Conservation (phyloP, 2,113 vertebrate species). For the Neodontobutis hainanensis region DNA sequence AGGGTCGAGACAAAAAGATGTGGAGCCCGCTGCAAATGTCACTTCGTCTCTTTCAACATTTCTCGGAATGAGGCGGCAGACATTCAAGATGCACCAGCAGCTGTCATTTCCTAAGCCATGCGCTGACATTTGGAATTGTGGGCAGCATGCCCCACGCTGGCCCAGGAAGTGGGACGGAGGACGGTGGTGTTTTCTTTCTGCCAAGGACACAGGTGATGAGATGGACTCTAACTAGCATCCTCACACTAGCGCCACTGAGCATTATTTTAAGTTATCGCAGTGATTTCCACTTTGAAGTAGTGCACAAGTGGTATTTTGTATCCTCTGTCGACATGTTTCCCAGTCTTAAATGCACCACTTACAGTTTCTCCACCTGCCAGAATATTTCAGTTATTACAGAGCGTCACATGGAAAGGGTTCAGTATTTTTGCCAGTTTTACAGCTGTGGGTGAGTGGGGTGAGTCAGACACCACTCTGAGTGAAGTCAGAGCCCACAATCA, state of each 20-base stretch:
- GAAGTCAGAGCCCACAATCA: slow-evolving; percentile 38
- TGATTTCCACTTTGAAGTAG: slow-evolving; percentile 13
- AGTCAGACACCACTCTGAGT: slow-evolving; percentile 45
- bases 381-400: slow-evolving; percentile 12
- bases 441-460: slow-evolving; percentile 43
- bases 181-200: slow-evolving; percentile 28
- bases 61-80: slow-evolving; percentile 54
- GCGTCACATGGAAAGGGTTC: slow-evolving; percentile 22
- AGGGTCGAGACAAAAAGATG: slow-evolving; percentile 43
- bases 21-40: slow-evolving; percentile 73
- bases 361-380: not conserved
- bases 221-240: slow-evolving; percentile 15
- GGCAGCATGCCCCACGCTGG: slow-evolving; percentile 43
- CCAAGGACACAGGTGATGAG: slow-evolving; percentile 43
- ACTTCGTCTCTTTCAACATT: slow-evolving; percentile 62
- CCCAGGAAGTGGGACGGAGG: slow-evolving; percentile 43
- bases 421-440: slow-evolving; percentile 42
- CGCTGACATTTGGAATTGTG: slow-evolving; percentile 66
- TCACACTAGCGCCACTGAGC: slow-evolving; percentile 14
- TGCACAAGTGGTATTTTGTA: slow-evolving; percentile 1
- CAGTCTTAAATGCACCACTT: not conserved
- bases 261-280: slow-evolving; percentile 41
- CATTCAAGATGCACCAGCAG: slow-evolving; percentile 70
- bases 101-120: slow-evolving; percentile 70
- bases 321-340: slow-evolving; percentile 8